Evolutionary conservation across 35 echinoderm and acorn worm species (phyloP), one percentile per base, ranked within the genome.

Genomic region (Lytechinus variegatus): DNA sequence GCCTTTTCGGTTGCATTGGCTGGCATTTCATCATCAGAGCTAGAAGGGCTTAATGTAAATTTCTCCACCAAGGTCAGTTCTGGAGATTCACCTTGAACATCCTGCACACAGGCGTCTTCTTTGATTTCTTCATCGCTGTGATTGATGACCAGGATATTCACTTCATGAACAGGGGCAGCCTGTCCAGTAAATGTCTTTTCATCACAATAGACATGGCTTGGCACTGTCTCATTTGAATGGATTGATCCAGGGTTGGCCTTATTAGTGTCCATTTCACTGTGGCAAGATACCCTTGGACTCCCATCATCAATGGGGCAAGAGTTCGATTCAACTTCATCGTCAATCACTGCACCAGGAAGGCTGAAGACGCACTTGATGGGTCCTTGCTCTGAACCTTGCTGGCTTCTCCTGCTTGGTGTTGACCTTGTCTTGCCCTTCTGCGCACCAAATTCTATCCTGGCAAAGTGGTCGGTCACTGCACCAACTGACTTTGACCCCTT

Each of bases 401-500:
- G 28, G n/a, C n/a, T 12, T 54, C 88, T 52, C 88, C 88, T 90
- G 52, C 52, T 52, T 6, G 52, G n/a, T n/a, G 66, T 19, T 79
- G 66, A 79, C 66, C 66, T 54, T 33, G 88, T 52, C 88, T 33
- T 90, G 88, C 88, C 52, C 88, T 90, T 44, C 10, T 90, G 27
- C 16, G 88, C 29, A 10, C 88, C 88, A 54, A 90, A 29, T 28
- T 44, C 11, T 12, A 90, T 6, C 28, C 11, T 90, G 88, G 28
- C 52, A 90, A 54, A 44, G 16, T 90, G 29, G 11, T 54, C 88
- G 7, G 88, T 90, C 16, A 52, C 52, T 90, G 88, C 88, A 52
- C 52, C 88, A 12, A 90, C 88, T 4, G 88, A 90, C 52, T 90
- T 90, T 90, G 88, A 90, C 52, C n/a, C 88, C 88, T 44, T 90